phyloP scores from a whole-genome alignment of 2,888 invertebrate genomes.

The Drosophila affinis region DNA sequence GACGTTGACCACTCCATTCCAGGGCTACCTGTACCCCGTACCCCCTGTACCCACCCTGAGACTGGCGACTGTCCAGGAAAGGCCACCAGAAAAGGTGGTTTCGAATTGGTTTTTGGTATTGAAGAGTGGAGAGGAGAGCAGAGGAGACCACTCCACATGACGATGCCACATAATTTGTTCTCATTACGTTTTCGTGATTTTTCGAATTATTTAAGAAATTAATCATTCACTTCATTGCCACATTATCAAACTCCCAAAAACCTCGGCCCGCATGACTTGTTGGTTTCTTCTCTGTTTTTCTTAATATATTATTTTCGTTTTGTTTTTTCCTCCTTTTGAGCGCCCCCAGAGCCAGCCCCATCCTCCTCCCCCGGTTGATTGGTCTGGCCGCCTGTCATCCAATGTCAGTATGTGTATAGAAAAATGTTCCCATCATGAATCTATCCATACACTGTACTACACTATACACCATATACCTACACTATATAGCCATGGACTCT shows the following conservation, averaged over 20 bases:
- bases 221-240: constrained; percentile 68
- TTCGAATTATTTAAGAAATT: constrained; percentile 57
- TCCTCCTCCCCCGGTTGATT: no score
- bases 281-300: constrained; percentile 26
- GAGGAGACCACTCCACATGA: constrained; percentile 8
- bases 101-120: neutral
- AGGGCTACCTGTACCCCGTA: no score
- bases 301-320: constrained; percentile 16
- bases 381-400: no score
- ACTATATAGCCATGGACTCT: no score
- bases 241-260: constrained; percentile 46
- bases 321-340: constrained; percentile 26
- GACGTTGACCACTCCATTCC: constrained; percentile 14
- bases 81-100: neutral
- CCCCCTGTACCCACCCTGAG: neutral
- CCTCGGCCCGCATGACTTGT: constrained; percentile 46
- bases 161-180: constrained; percentile 50
- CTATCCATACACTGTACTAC: neutral
- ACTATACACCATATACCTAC: no score
- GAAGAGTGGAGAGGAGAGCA: neutral
- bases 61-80: no score
- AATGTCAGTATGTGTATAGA: no score
- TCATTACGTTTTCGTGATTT: constrained; percentile 51
- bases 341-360: neutral
- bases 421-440: no score